These are phyloP conservation scores for Chironomus riparius DNA, from an alignment of 2,888 invertebrate species.

Conservation along the genomic window DNA sequence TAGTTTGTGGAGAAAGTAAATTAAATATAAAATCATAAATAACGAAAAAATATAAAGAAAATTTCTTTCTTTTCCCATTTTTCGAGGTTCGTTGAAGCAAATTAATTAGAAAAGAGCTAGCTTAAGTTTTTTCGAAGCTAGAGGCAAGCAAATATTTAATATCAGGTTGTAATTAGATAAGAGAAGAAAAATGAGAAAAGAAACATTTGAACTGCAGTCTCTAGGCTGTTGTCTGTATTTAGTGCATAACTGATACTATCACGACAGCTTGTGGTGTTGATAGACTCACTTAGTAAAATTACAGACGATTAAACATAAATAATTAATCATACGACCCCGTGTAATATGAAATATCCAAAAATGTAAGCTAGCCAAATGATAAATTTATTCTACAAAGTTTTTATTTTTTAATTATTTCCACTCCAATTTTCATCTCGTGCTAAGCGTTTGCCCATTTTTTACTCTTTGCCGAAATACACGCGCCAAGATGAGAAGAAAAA, in stretches of 20 bases:
- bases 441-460: background rate
- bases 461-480: too few species aligned
- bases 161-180: constrained; percentile 5
- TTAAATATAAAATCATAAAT: constrained; percentile 10
- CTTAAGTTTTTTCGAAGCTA: background rate
- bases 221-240: too few species aligned
- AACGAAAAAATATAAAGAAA: background rate
- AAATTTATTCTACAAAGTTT: background rate
- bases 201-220: too few species aligned
- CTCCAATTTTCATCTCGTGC: background rate
- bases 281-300: too few species aligned
- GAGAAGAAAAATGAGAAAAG: background rate
- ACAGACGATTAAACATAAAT: too few species aligned
- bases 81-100: background rate
- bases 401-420: background rate
- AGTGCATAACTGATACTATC: too few species aligned
- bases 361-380: background rate
- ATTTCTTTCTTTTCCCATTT: background rate
- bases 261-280: too few species aligned
- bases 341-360: background rate
- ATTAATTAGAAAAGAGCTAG: constrained; percentile 16
- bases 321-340: too few species aligned
- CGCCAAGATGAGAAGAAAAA: too few species aligned
- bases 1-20: constrained; percentile 15
- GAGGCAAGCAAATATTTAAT: background rate